These are phyloP conservation scores for Paracanthobrama guichenoti DNA, from an alignment of 2,113 vertebrate species.

Conservation along the genomic window DNA sequence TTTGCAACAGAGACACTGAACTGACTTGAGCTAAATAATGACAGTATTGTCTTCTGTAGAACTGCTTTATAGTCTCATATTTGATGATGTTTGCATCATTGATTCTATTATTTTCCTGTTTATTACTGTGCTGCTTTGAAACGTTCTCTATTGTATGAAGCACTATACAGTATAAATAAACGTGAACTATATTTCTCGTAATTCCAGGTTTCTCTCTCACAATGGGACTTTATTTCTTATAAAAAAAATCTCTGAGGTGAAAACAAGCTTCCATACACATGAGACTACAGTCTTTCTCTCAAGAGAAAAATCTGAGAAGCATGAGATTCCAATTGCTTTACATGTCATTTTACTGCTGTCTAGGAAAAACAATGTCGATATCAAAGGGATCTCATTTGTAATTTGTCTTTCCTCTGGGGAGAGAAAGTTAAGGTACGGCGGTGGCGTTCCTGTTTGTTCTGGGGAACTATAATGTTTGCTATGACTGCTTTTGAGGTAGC, in stretches of 20 bases:
- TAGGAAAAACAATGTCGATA: neutral
- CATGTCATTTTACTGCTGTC: neutral
- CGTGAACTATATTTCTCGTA: no score
- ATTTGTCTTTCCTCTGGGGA: neutral
- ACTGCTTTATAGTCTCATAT: no score
- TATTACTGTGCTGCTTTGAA: no score
- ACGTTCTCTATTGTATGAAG: no score
- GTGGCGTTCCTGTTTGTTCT: conserved; percentile 23
- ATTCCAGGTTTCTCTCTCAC: neutral
- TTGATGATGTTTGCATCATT: no score
- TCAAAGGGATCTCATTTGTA: conserved; percentile 22
- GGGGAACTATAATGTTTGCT: conserved; percentile 18
- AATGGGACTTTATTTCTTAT: neutral
- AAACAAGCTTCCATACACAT: neutral
- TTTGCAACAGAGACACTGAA: no score
- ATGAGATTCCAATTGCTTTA: neutral
- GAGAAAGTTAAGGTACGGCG: neutral
- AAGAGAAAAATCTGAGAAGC: neutral
- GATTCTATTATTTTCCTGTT: no score
- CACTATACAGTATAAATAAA: no score
- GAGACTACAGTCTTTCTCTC: neutral
- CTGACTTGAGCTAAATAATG: no score
- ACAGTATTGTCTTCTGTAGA: no score
- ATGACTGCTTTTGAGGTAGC: conserved; percentile 17
- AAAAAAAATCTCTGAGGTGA: neutral